Conservation (phyloP, 2,888 invertebrate species). For the Bimastos eiseni region DNA sequence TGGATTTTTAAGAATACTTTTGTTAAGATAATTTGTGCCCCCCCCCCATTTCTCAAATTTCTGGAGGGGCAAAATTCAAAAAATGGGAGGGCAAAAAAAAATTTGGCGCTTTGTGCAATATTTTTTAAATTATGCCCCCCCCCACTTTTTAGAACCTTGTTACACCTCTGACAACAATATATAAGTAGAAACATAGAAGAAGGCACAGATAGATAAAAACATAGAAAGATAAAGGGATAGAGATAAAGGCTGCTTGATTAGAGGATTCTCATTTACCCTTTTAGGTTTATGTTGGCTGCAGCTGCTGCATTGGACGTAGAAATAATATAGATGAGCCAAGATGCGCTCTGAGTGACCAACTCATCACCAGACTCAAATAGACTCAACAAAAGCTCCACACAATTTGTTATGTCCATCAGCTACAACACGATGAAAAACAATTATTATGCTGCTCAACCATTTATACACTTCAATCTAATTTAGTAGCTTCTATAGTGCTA, state of each 20-base stretch:
- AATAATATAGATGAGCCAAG: conserved; percentile 60
- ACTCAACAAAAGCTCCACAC: not conserved
- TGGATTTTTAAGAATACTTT: too few relatives aligned
- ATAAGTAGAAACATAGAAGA: not conserved
- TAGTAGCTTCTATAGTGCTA: not conserved
- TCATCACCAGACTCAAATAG: conserved; percentile 41
- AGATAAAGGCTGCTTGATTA: not conserved
- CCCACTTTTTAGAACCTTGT: too few relatives aligned
- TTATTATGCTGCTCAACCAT: not conserved
- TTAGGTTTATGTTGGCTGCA: conserved; percentile 57
- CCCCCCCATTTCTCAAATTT: too few relatives aligned
- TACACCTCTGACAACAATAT: too few relatives aligned
- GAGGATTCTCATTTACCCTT: conserved; percentile 49
- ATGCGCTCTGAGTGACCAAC: conserved; percentile 58
- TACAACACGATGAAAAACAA: not conserved
- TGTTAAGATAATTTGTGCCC: too few relatives aligned
- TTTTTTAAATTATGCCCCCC: too few relatives aligned
- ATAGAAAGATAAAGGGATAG: not conserved
- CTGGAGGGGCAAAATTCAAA: too few relatives aligned
- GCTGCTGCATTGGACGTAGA: conserved; percentile 57
- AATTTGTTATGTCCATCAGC: not conserved
- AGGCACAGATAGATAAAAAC: not conserved
- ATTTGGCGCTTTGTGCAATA: too few relatives aligned
- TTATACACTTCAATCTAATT: not conserved
- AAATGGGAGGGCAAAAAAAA: too few relatives aligned